phyloP scores from a whole-genome alignment of 2,797 vertebrate species.

The Picus viridis region DNA sequence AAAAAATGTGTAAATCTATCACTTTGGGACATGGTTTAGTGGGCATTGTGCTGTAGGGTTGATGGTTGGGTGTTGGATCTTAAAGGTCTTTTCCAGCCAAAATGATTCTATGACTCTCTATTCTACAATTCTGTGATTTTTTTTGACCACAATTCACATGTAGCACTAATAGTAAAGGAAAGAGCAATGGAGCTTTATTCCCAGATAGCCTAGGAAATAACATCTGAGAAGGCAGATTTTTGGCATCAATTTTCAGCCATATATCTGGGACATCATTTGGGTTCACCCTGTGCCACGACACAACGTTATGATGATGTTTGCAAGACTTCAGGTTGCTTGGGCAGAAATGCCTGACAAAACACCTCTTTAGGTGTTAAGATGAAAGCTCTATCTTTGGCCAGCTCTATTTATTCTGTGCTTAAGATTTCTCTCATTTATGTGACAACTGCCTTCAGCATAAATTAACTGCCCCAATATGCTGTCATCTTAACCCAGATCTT shows the following conservation, averaged over 20 bases:
- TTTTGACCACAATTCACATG: fast-evolving
- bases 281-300: background rate
- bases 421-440: background rate
- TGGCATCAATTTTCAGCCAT: background rate
- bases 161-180: background rate
- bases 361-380: background rate
- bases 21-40: too few relatives aligned
- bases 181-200: background rate
- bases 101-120: too few relatives aligned
- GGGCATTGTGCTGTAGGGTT: too few relatives aligned
- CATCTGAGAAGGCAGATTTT: background rate
- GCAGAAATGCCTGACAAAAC: background rate
- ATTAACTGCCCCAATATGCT: background rate
- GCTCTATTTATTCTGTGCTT: background rate
- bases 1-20: too few relatives aligned
- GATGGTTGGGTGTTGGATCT: too few relatives aligned
- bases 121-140: too few relatives aligned
- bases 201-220: background rate
- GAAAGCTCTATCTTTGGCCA: background rate
- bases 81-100: too few relatives aligned
- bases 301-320: background rate
- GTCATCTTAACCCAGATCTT: background rate
- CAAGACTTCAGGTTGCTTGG: background rate
- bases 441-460: background rate
- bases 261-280: fast-evolving